phyloP scores from a whole-genome alignment of 2,113 vertebrate genomes.

The Cryptoleucopteryx plumbea region DNA sequence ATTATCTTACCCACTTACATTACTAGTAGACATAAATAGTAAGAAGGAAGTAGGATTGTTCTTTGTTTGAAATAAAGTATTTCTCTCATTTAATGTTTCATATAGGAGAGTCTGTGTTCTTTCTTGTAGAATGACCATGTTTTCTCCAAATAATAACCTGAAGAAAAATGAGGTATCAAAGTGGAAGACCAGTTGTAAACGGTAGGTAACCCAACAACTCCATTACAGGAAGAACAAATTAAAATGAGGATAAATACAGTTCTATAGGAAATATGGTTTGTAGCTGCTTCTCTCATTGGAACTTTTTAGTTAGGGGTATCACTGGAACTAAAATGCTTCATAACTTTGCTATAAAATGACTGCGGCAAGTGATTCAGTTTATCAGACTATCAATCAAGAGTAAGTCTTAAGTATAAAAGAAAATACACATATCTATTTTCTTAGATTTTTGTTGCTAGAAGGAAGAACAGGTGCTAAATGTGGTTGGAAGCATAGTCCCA shows the following conservation, averaged over 20 bases:
- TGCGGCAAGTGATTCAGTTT: not conserved
- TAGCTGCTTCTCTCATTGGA: not conserved
- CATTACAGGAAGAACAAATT: not conserved
- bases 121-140: constrained; percentile 74
- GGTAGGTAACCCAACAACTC: constrained; percentile 55
- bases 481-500: not conserved
- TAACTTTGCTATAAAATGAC: not conserved
- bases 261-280: not conserved
- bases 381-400: not conserved
- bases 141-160: constrained; percentile 75
- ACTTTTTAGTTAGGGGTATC: not conserved
- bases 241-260: not conserved
- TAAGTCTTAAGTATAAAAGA: not conserved
- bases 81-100: not conserved
- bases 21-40: not conserved
- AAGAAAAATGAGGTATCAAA: constrained; percentile 57
- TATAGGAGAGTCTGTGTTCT: not conserved
- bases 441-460: not conserved
- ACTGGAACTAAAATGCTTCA: not conserved
- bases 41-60: not conserved
- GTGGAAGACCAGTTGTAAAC: constrained; percentile 31
- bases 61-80: not conserved
- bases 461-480: not conserved
- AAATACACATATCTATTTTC: not conserved
- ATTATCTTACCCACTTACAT: not conserved